Percentiles rank a stretch among this genome's conserved stretches.
Evolutionary conservation across 1,140 invertebrate species (phyloP).

Genomic region (Diachasma alloeum): DNA sequence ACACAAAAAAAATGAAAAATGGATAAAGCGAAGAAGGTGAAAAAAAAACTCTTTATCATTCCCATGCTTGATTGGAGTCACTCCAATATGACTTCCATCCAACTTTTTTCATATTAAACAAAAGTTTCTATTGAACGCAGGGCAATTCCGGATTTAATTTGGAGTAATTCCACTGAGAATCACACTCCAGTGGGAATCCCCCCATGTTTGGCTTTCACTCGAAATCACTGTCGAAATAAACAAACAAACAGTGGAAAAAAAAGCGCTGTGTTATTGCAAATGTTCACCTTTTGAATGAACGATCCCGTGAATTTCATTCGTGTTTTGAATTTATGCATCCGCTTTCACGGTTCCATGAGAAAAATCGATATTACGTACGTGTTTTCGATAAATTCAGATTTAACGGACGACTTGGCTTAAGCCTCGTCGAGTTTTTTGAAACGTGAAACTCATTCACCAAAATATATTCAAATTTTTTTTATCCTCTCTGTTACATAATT

Average conservation of each 20-base stretch:
- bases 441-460: background rate
- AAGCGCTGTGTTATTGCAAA: background rate
- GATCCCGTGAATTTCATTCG: background rate
- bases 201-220: no score
- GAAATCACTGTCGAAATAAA: background rate
- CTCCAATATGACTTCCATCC: no score
- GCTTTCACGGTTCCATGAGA: background rate
- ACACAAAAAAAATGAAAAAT: no score
- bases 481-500: background rate
- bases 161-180: no score
- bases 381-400: conserved; percentile 9
- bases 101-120: no score
- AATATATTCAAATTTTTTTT: conserved; percentile 6
- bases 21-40: no score
- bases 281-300: background rate
- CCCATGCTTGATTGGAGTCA: no score
- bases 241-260: background rate
- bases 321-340: conserved; percentile 3
- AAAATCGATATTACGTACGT: background rate
- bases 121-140: no score
- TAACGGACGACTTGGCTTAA: conserved; percentile 10
- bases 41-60: no score
- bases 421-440: background rate
- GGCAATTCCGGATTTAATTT: no score
- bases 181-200: no score